A percentile compares a stretch with the other conserved stretches of the same genome.
Evolutionary conservation across 2,888 invertebrate genomes (phyloP).

Genomic region (Acleris laterana): DNA sequence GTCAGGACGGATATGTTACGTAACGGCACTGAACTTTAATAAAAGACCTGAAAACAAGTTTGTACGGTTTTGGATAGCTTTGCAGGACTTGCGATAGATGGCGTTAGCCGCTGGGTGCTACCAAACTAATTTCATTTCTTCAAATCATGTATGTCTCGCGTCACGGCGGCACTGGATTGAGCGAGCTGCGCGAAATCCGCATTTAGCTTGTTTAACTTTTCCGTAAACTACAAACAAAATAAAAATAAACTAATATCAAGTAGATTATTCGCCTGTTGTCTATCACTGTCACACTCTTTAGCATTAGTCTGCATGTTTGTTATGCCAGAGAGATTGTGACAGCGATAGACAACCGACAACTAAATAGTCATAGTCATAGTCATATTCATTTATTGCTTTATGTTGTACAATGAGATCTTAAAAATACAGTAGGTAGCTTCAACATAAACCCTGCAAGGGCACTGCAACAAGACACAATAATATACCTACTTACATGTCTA

Average conservation of each 20-base stretch:
- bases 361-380: no score
- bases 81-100: background rate
- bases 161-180: constrained; percentile 19
- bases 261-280: background rate
- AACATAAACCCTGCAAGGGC: no score
- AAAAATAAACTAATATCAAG: constrained; percentile 7
- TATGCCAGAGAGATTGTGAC: no score
- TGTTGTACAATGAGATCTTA: no score
- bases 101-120: background rate
- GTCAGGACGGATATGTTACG: constrained; percentile 2
- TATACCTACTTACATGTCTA: no score
- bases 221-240: constrained; percentile 60
- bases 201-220: constrained; percentile 68
- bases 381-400: no score
- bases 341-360: no score
- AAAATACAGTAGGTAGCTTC: no score
- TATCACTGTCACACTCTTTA: no score
- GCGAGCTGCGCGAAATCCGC: constrained; percentile 45
- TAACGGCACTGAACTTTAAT: background rate
- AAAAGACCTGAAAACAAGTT: background rate
- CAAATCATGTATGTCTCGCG: constrained; percentile 3
- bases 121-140: constrained; percentile 7
- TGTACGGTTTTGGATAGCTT: background rate
- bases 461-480: no score
- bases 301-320: no score